These are phyloP conservation scores for Irena cyanogastra DNA, from an alignment of 2,113 vertebrate species.

Conservation along the genomic window DNA sequence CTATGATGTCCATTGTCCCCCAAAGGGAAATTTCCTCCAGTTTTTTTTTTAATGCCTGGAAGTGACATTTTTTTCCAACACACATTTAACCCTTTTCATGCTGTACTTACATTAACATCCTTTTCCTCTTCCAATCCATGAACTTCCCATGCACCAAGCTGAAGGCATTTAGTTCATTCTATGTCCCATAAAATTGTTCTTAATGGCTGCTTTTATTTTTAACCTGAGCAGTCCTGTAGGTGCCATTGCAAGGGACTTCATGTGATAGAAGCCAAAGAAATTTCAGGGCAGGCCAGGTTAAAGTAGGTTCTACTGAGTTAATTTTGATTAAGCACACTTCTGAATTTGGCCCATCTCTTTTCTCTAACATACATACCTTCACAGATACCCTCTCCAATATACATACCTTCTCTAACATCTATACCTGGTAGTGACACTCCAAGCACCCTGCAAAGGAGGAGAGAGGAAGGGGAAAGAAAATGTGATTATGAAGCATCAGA, in stretches of 20 bases:
- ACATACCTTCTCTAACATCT: neutral
- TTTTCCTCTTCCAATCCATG: neutral
- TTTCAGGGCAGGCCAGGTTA: neutral
- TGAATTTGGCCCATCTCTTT: neutral
- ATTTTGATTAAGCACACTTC: neutral
- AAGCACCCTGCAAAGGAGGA: neutral
- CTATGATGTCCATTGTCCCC: neutral
- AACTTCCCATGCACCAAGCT: neutral
- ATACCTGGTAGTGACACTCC: neutral
- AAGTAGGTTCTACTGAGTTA: neutral
- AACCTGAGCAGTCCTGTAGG: neutral
- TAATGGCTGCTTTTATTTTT: neutral
- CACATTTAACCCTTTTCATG: neutral
- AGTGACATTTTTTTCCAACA: neutral
- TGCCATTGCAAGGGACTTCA: neutral
- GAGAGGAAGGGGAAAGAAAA: neutral
- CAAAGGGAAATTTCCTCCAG: neutral
- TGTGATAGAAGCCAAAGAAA: neutral
- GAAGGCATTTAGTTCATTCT: neutral
- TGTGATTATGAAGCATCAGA: constrained; percentile 12
- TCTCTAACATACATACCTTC: neutral
- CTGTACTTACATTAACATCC: neutral
- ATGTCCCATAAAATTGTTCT: neutral
- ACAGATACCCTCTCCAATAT: no score
- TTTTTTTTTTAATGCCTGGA: neutral